Base-by-base conservation (phyloP, 2,113 vertebrate species). In the Rhadina sibilatrix region DNA sequence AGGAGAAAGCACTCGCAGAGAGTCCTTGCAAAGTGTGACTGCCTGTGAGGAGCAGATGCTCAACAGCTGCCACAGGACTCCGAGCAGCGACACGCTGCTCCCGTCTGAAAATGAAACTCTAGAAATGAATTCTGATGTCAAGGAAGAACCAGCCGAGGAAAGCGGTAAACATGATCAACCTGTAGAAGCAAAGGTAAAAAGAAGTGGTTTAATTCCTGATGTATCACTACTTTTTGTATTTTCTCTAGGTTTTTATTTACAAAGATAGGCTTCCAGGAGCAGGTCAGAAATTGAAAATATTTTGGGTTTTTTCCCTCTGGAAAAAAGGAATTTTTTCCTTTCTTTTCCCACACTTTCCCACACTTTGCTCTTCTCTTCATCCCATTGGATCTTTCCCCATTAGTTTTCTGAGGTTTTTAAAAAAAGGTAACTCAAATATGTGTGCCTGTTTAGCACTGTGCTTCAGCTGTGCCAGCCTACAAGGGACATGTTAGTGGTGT, bases 141-240 rank as follows among this genome's bases (percentile, higher is more conserved):
- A 95, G 50, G 96, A 98, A 33, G 90, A 75, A 13, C 88, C 71
- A 54, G 46, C 84, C 25, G 97, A 97, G 57, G 97, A 97, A 60
- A 61, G 54, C 40, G 76, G 31, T 17, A 96, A 96, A 38, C 84
- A 91, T 89, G 97, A 98, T 33, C 88, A 91, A 33, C 96, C 65
- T 66, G 76, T 60, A 3, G 98, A 98, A 88, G 46, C 54, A 42
- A 98, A 98, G 98, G 78, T 98, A 97, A 96, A 54, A 15, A 71
- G 16, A 61, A 70, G 10, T 24, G 10, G 2, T 92, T 83, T 69
- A 0, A 1, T 75, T 88, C 47, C n/a, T 83, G 15, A 12, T 38
- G 1, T 56, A 15, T 20, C 53, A 28, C 28, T 47, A 4, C 18
- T 40, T 63, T 28, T 21, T 69, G 3, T 59, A 19, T 89, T 78